These are phyloP conservation scores for Cyprinella venusta DNA, from an alignment of 2,797 vertebrate genomes.

Conservation along the genomic window DNA sequence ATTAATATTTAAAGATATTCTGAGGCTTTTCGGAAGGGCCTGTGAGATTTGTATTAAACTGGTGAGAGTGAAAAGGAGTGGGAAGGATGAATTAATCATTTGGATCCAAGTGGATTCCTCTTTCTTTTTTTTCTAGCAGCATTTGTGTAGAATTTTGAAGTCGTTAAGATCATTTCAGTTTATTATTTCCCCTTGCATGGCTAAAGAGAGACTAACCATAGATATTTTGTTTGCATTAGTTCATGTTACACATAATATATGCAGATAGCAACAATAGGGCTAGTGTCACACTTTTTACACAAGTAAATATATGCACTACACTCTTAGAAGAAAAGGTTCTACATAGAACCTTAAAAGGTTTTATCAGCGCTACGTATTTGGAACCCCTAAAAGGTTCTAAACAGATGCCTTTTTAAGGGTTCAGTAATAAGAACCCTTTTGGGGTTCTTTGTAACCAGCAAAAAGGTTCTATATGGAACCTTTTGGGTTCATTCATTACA, in stretches of 20 bases:
- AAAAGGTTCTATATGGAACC: no score
- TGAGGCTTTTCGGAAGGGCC: constrained; percentile 42
- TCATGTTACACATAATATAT: background rate
- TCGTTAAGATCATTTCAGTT: background rate
- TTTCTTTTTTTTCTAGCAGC: constrained; percentile 1
- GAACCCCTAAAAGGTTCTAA: no score
- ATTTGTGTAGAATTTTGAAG: constrained; percentile 11
- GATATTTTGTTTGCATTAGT: background rate
- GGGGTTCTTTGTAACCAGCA: no score
- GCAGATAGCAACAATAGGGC: background rate
- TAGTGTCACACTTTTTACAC: background rate
- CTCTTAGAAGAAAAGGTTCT: no score
- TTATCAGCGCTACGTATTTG: no score
- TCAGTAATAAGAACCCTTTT: no score
- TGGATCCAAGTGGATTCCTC: constrained; percentile 16
- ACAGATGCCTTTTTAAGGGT: no score
- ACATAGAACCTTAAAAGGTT: no score
- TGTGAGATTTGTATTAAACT: constrained; percentile 44
- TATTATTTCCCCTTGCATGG: background rate
- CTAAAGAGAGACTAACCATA: background rate
- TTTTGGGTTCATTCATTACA: no score
- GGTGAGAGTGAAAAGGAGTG: constrained; percentile 28
- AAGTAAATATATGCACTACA: background rate
- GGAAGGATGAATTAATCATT: constrained; percentile 33
- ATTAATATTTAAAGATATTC: constrained; percentile 57